Conservation (phyloP, 2,888 invertebrate genomes). For the Argyresthia goedartella region DNA sequence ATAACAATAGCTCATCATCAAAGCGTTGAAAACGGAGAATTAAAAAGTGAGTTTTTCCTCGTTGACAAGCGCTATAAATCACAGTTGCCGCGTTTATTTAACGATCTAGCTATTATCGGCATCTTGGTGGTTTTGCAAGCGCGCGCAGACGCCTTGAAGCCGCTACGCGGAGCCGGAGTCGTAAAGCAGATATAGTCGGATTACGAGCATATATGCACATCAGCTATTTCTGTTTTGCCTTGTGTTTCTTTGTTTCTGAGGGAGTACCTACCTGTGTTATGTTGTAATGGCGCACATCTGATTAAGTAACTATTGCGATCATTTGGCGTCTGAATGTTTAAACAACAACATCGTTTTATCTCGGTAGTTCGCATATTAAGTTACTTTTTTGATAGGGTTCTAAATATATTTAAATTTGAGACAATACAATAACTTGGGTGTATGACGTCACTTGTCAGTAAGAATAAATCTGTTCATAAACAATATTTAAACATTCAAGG, state of each 20-base stretch:
- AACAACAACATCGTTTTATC: too few relatives aligned
- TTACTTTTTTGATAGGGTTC: too few relatives aligned
- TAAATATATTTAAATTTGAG: too few relatives aligned
- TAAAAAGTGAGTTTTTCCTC: slow-evolving; percentile 54
- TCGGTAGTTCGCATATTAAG: too few relatives aligned
- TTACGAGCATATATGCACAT: slow-evolving; percentile 28
- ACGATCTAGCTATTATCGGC: slow-evolving; percentile 62
- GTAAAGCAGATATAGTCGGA: slow-evolving; percentile 52
- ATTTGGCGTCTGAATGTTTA: too few relatives aligned
- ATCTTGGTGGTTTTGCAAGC: slow-evolving; percentile 58
- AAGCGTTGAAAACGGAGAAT: slow-evolving; percentile 46
- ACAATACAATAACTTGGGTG: too few relatives aligned
- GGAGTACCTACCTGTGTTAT: too few relatives aligned
- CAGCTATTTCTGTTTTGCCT: slow-evolving; percentile 46
- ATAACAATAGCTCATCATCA: slow-evolving; percentile 52
- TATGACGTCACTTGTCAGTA: too few relatives aligned
- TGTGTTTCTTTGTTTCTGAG: slow-evolving; percentile 28
- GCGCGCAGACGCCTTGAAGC: slow-evolving; percentile 27
- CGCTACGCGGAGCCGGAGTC: slow-evolving; percentile 34
- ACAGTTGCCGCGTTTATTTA: slow-evolving; percentile 57
- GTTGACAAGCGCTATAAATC: slow-evolving; percentile 59
- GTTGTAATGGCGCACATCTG: too few relatives aligned
- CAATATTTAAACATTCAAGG: too few relatives aligned
- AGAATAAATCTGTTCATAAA: too few relatives aligned
- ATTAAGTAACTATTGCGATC: too few relatives aligned